Base-by-base conservation (phyloP, 1,140 invertebrate species). In the Acromyrmex echinatior region DNA sequence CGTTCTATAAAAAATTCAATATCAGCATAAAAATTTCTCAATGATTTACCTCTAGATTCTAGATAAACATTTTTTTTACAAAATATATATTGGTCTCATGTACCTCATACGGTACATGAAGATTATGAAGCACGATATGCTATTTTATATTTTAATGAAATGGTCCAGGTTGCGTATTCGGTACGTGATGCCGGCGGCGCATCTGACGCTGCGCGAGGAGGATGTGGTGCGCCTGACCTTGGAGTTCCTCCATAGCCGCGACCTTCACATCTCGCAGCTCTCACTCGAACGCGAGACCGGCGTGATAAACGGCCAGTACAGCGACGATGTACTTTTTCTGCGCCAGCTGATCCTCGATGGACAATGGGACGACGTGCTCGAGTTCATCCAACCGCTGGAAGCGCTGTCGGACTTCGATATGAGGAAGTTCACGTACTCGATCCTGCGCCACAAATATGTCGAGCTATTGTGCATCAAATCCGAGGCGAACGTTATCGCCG, bases 351-450 rank as follows among this genome's bases (percentile, higher is more conserved):
- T 99, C 89, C 96, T 99, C 14, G 99, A 99, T 95, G 99, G 99
- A 35, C 98, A 99, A 95, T 99, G 99, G 99, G 99, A 99, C 95
- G 99, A 99, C 95, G 98, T 98, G 1, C 95, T 99, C 21, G 98
- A 99, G 92, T 99, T 99, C 95, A 98, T 99, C 74, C 98, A 99
- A 95, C 99, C 99, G 0, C 95, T 99, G n/a, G 97, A 98, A 94
- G 96, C 97, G 3, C 95, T 98, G 0, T 97, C 97, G 88, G 96
- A 97, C 51, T 98, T 98, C 93, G 97, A 98, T 92, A 97, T 97
- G 93, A 97, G 97, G 87, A 97, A 97, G 93, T 99, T 99, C 93
- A 97, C 96, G 80, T 99, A 98, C 92, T 96, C 97, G 21, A 98
- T 99, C 73, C 96, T 98, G 51, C 97, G 98, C 92, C 98, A 99